Evolutionary conservation across 2,888 invertebrate genomes (phyloP), one percentile per base, ranked within the genome.

Genomic region (Hypena proboscidalis): DNA sequence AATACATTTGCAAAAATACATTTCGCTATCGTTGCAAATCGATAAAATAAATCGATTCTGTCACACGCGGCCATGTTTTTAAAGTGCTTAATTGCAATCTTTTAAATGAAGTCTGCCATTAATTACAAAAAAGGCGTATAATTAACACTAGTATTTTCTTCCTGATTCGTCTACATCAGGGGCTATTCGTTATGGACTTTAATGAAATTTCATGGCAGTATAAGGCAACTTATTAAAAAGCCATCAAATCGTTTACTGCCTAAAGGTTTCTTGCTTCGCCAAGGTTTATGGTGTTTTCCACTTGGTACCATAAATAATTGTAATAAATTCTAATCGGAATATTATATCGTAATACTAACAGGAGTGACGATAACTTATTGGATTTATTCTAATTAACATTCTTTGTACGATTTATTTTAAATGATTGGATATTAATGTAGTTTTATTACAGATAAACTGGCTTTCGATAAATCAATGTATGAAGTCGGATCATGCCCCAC

Each of bases 221-320:
- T 61, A 72, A 58, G 68, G 70, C 30, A 64, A 73, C 74, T 68
- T 74, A 79, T 78, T 78, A 78, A 79, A 78, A 75, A 67, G 57
- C 55, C 72, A 78, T 78, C 74, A 74, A 69, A 73, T 68, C 69
- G 60, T 58, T 66, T 56, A 68, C 59, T 40, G 73, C 76, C 74
- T 64, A 48, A 71, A 69, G 73, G 74, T 67, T 58, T 59, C 60
- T 60, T 53, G 52, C 19, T 46, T 62, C 41, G 47, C 50, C 50
- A 49, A 42, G 23, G 37, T 43, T 38, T 30, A 34, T 30, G 54
- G 51, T 45, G 10, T 25, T 31, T 63, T 76, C 72, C 60, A 58
- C 55, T 76, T 76, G 58, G 61, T 56, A 13, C 46, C 39, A 54
- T 57, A 31, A 43, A 35, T 44, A 32, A 30, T 26, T 43, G 5